A percentile compares a stretch with the other conserved stretches of the same genome.
Evolutionary conservation across 35 echinoderm and acorn worm genomes (phyloP).

Genomic region (Ptychodera flava): DNA sequence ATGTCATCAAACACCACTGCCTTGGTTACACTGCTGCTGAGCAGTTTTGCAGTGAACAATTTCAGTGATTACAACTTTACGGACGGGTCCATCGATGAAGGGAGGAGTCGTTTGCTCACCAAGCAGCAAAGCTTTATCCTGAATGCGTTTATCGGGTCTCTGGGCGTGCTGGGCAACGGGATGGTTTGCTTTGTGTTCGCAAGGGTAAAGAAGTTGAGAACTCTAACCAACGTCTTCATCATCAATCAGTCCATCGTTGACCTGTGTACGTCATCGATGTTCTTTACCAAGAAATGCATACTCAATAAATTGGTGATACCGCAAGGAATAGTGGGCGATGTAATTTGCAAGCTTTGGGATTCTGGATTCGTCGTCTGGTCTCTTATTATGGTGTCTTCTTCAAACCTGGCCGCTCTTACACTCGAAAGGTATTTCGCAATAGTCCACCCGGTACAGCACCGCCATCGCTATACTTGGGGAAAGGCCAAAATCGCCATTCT

Average conservation of each 20-base stretch:
- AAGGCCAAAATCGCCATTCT: not conserved
- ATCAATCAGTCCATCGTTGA: slow-evolving; percentile 27
- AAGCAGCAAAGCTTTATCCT: too few relatives aligned
- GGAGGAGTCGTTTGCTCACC: too few relatives aligned
- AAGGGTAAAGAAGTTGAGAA: not conserved
- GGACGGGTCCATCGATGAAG: too few relatives aligned
- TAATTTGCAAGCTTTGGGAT: slow-evolving; percentile 16
- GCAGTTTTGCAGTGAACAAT: too few relatives aligned
- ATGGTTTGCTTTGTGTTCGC: slow-evolving; percentile 14
- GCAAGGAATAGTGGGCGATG: not conserved
- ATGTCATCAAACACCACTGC: too few relatives aligned
- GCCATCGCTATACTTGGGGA: not conserved
- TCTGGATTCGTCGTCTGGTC: slow-evolving; percentile 23
- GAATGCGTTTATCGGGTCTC: slow-evolving; percentile 6
- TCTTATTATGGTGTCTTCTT: slow-evolving; percentile 24
- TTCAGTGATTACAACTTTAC: too few relatives aligned
- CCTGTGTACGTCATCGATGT: not conserved
- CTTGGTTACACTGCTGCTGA: too few relatives aligned
- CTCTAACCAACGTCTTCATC: slow-evolving; percentile 29
- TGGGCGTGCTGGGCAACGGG: slow-evolving; percentile 20
- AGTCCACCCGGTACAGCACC: slow-evolving; percentile 21
- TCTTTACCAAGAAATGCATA: not conserved
- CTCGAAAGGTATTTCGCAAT: slow-evolving; percentile 37
- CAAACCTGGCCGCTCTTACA: slow-evolving; percentile 27
- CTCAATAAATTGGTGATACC: not conserved